Evolutionary conservation across 2,797 vertebrate species (phyloP), one percentile per base, ranked within the genome.

Genomic region (Rhinoraja longicauda): DNA sequence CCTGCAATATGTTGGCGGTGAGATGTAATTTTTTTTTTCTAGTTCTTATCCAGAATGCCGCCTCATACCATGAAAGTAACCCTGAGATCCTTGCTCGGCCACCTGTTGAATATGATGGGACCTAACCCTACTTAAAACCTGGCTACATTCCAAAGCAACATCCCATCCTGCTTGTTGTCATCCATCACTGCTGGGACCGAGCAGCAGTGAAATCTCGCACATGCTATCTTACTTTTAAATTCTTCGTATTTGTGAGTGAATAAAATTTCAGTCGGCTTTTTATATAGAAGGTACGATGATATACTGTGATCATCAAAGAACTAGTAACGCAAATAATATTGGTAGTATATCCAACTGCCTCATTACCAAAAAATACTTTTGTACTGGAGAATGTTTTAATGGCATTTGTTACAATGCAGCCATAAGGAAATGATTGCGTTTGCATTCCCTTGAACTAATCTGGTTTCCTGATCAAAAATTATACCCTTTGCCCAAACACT

Each of bases 61-160:
- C 15, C 75, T 92, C 70, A 92, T 73, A 92, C 90, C 90, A 29
- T 45, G 12, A 92, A 92, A 73, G 72, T 92, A 75, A 70, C 90
- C 90, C 45, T 72, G 90, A 70, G 90, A 73, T 90, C 70, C 90
- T 75, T 21, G 72, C 67, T 73, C 36, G 73, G 70, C 90, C 70
- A 92, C 70, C 70, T 75, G 90, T 92, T 92, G 90, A 57, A 92
- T 92, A 92, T 92, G 70, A 73, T 72, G 70, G 90, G 70, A 92
- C 90, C 70, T 70, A 53, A 75, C 90, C 67, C 70, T 73, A 92
- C 70, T 92, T 53, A 73, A 62, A 73, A 24, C 70, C 90, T 92
- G 90, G 90, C 90, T 73, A 92, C 70, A 1, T 92, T 92, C 90
- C 90, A 53, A 92, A 92, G 70, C 90, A 92, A 90, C 70, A 92